phyloP scores from a whole-genome alignment of 2,888 invertebrate genomes.

The Zygothrica quintamaculata region DNA sequence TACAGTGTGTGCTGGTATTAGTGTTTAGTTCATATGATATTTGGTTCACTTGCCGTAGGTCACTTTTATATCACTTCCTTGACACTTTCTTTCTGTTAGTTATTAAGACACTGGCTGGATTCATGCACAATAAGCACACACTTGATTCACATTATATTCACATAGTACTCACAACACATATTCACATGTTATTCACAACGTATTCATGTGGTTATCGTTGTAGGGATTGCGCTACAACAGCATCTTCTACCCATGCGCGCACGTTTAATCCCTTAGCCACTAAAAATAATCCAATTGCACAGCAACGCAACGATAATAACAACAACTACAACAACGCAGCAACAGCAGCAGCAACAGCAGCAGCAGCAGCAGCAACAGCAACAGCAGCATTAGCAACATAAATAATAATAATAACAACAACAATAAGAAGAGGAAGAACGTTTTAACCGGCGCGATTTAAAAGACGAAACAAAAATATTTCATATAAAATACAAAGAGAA shows the following conservation, averaged over 20 bases:
- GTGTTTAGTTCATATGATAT: constrained; percentile 8
- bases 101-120: constrained; percentile 1
- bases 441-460: constrained; percentile 50
- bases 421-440: constrained; percentile 24
- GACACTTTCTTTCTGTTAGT: constrained; percentile 2
- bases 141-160: constrained; percentile 19
- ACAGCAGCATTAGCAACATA: constrained; percentile 23
- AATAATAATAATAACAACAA: constrained; percentile 19
- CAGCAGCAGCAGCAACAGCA: constrained; percentile 5
- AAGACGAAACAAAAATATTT: constrained; percentile 29
- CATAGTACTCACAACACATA: no score
- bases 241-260: constrained; percentile 52
- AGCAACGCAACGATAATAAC: constrained; percentile 55
- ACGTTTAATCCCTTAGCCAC: constrained; percentile 54
- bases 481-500: constrained; percentile 22
- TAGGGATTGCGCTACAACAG: no score
- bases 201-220: no score
- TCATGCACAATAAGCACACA: neutral
- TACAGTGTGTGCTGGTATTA: constrained; percentile 51
- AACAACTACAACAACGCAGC: constrained; percentile 22
- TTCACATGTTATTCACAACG: no score
- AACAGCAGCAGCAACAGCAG: constrained; percentile 8
- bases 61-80: constrained; percentile 39
- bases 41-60: constrained; percentile 48
- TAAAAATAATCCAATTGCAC: constrained; percentile 70